Evolutionary conservation across 2,113 vertebrate species (phyloP).

Genomic region (Mormoops blainvillei): DNA sequence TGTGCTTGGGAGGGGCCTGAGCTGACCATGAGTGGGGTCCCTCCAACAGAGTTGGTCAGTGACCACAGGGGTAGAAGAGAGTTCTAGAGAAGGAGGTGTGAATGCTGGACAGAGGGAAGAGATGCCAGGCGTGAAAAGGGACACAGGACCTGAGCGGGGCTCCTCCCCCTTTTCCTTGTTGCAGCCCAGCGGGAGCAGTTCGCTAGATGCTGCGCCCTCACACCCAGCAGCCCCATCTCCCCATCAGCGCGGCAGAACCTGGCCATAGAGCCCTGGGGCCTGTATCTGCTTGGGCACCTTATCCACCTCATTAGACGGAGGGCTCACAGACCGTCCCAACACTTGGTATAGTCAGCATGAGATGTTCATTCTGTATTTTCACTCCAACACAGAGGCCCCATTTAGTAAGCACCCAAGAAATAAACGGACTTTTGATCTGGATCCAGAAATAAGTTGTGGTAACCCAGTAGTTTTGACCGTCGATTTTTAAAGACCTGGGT

Average conservation of each 20-base stretch:
- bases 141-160: too few species aligned
- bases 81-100: background rate
- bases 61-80: background rate
- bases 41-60: background rate
- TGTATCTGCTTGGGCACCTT: background rate
- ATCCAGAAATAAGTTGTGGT: constrained; percentile 43
- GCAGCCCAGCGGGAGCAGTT: background rate
- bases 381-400: background rate
- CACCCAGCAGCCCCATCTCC: background rate
- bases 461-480: background rate
- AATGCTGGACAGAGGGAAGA: background rate
- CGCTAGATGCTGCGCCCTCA: background rate
- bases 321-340: background rate
- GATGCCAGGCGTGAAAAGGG: background rate
- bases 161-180: background rate
- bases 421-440: constrained; percentile 4
- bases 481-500: constrained; percentile 11
- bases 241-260: background rate
- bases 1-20: background rate
- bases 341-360: background rate
- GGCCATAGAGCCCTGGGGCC: background rate
- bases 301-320: background rate
- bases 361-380: background rate
- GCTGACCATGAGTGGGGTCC: background rate
- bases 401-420: constrained; percentile 40